A percentile compares a stretch with the other conserved stretches of the same genome.
Conservation (phyloP, 2,888 invertebrate genomes). For the Ctena decussata region DNA sequence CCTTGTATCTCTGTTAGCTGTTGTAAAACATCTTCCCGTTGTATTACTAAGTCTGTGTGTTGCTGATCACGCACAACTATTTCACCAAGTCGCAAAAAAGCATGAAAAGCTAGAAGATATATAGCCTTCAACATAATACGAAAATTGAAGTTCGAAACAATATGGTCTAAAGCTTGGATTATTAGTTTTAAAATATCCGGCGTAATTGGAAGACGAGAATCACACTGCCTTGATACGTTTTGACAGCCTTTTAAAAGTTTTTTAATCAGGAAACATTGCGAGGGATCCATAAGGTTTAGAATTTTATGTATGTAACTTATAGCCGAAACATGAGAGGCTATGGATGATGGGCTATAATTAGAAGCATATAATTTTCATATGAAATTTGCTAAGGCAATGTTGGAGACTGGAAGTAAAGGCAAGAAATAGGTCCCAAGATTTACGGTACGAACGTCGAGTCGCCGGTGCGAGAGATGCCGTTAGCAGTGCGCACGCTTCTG, state of each 20-base stretch:
- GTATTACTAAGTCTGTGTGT: neutral
- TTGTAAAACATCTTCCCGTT: neutral
- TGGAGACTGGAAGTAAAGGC: too few relatives aligned
- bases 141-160: neutral
- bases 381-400: too few relatives aligned
- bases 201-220: neutral
- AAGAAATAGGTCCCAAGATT: neutral
- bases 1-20: neutral
- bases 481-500: neutral
- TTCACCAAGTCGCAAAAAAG: slow-evolving; percentile 18
- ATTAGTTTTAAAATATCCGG: neutral
- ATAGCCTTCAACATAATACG: neutral
- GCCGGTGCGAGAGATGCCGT: neutral
- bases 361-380: neutral
- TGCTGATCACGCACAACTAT: neutral
- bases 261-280: neutral
- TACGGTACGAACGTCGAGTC: neutral
- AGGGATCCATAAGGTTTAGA: neutral
- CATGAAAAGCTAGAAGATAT: neutral
- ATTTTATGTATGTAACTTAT: neutral
- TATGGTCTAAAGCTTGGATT: neutral
- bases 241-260: neutral
- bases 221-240: neutral
- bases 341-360: neutral
- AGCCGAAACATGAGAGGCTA: neutral